Evolutionary conservation across 2,113 vertebrate genomes (phyloP), one percentile per base, ranked within the genome.

Genomic region (Callipepla squamata): DNA sequence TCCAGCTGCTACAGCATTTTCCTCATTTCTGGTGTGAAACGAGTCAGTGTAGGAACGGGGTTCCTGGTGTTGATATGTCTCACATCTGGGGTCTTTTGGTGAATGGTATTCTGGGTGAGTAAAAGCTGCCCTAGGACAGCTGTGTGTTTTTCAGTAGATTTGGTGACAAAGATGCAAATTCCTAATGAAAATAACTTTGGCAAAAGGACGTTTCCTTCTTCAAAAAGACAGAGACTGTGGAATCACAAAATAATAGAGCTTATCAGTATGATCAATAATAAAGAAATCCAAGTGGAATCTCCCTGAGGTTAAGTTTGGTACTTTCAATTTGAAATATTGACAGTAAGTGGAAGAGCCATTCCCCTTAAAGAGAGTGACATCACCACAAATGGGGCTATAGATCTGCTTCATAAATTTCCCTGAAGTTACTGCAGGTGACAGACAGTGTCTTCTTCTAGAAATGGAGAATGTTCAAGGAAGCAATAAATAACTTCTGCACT

Each of bases 1-100:
- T 95, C 94, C 96, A 95, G 94, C 94, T 95, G 94, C 45, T 94
- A 81, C 89, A 90, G 89, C 28, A 13, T 92, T 96, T 94, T 89
- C 95, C 89, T 95, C 58, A 2, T 89, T 95, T 50, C 89, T 73
- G 70, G 74, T 91, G 90, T 62, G 79, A 92, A 91, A 89, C 42
- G 75, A 32, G 85, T 58, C 40, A 92, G 73, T 0, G 8, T 9
- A 85, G 75, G 58, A 76, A 53, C 58, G 9, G 40, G 5, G 55
- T 63, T 92, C 61, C 78, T 66, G 57, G 26, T 1, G 0, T 59
- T 59, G 47, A 40, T 72, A 6, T 36, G 62, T 44, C 70, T 86
- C 3, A 0, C 2, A 32, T 19, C 61, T 61, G 70, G 40, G 40
- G 38, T 72, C 70, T 85, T 62, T 58, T 28, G 11, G 25, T 53